Percentiles rank a stretch among this genome's conserved stretches.
Evolutionary conservation across 2,888 invertebrate genomes (phyloP).

Genomic region (Drosophila koepferae): DNA sequence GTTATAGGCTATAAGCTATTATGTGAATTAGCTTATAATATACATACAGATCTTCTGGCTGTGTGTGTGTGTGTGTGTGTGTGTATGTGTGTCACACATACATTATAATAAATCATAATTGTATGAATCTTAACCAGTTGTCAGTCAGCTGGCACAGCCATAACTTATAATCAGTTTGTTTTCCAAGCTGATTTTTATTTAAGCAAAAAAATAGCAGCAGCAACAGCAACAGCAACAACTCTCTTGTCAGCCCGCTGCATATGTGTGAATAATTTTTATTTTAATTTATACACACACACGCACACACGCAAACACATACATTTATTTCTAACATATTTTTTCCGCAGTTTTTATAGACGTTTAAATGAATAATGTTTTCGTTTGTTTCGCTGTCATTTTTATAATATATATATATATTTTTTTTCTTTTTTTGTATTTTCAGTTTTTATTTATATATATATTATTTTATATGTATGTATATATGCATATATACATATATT

Average conservation of each 20-base stretch:
- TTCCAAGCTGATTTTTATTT: conserved; percentile 56
- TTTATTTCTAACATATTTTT: conserved; percentile 53
- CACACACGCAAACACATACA: background rate
- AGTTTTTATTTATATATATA: conserved; percentile 12
- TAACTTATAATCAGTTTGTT: conserved; percentile 80
- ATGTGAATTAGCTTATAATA: conserved; percentile 18
- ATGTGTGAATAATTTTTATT: conserved; percentile 55
- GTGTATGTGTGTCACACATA: conserved; percentile 30
- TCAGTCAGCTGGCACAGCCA: conserved; percentile 72
- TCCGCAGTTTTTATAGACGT: conserved; percentile 74
- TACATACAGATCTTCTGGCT: conserved; percentile 3
- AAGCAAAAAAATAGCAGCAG: conserved; percentile 33
- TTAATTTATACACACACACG: conserved; percentile 34
- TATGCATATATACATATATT: background rate
- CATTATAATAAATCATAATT: conserved; percentile 67
- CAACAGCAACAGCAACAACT: conserved; percentile 52
- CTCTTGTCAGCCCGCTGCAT: conserved; percentile 62
- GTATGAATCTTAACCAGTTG: conserved; percentile 73
- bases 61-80: conserved; percentile 33
- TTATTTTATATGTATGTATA: conserved; percentile 1
- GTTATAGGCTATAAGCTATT: conserved; percentile 39
- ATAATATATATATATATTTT: conserved; percentile 17
- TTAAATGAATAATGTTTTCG: conserved; percentile 80
- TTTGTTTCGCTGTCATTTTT: conserved; percentile 66
- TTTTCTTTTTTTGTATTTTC: conserved; percentile 21